These are phyloP conservation scores for Agapostemon virescens DNA, from an alignment of 2,888 invertebrate species.

Conservation along the genomic window DNA sequence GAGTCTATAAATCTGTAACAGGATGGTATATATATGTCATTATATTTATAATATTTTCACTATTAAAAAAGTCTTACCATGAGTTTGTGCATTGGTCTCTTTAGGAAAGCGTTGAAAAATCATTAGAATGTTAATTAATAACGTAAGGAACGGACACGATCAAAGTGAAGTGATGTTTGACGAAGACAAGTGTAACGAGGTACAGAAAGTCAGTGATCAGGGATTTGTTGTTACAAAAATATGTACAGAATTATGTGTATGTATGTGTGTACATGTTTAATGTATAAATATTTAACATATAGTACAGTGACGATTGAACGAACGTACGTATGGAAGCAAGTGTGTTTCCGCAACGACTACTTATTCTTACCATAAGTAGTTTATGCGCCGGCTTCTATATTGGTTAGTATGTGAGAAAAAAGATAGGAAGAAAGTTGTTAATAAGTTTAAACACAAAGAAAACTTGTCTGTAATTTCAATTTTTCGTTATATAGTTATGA, in stretches of 20 bases:
- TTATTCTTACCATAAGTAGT: conserved; percentile 74
- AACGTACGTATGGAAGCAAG: conserved; percentile 45
- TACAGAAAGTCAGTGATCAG: conserved; percentile 16
- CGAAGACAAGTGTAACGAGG: not conserved
- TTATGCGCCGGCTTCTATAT: conserved; percentile 70
- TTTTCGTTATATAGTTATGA: not conserved
- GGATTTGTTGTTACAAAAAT: conserved; percentile 22
- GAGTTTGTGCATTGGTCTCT: conserved; percentile 79
- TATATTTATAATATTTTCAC: not conserved
- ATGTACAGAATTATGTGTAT: conserved; percentile 21
- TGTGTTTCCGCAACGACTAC: conserved; percentile 60
- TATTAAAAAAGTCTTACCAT: conserved; percentile 74
- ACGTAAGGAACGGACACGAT: not conserved
- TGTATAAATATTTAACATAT: not conserved
- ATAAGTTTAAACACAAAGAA: conserved; percentile 41
- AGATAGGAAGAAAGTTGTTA: conserved; percentile 68
- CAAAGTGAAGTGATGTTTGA: not conserved
- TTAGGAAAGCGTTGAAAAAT: conserved; percentile 60
- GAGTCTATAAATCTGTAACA: no score
- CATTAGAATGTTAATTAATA: conserved; percentile 29
- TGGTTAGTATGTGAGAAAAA: conserved; percentile 69
- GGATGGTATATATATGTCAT: no score
- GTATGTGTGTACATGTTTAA: not conserved
- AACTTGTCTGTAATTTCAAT: conserved; percentile 13
- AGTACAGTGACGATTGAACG: conserved; percentile 21